Base-by-base conservation (phyloP, 2,113 vertebrate genomes). In the Apeltes quadracus region DNA sequence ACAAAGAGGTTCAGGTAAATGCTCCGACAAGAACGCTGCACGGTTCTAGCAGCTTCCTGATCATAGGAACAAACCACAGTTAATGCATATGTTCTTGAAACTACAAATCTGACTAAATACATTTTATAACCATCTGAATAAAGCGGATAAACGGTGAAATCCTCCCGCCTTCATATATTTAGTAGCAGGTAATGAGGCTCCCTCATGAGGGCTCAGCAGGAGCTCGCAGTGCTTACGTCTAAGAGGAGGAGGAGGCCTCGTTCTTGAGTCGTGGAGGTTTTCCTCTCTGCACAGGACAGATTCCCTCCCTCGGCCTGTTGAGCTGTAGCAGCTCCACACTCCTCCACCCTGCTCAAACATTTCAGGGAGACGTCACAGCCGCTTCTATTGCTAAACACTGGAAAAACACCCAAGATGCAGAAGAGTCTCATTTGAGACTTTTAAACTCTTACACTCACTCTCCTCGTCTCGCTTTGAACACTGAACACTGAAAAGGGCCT, bases 131-230 rank as follows among this genome's bases (percentile, higher is more conserved):
- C n/a, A 55, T 72, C 53, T 61, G 55, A 29, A 48, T 32, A 36
- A 34, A n/a, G n/a, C n/a, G n/a, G n/a, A n/a, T n/a, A n/a, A 29
- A 29, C 29, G 29, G 29, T 29, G 29, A 46, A 75, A 48, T 66
- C 59, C 69, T 0, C 8, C 44, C 61, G 44, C 22, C 25, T 61
- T 46, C 50, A 11, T 53, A 69, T 29, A 56, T 66, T 66, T 29
- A 34, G 53, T 61, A 67, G 53, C 64, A 56, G 68, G 68, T 83
- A 72, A 79, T 56, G 71, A 69, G 56, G 55, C 59, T 39, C 74
- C 74, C 74, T 46, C 77, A 65, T 68, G 79, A 67, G 66, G 43
- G 10, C 82, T 62, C 78, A 3, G 56, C 72, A 67, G 76, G 79
- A 63, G 71, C 36, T 68, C 55, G 8, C 12, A 1, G n/a, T 39